Evolutionary conservation across 2,888 invertebrate species (phyloP).

Genomic region (Drosophila quasianomalipes): DNA sequence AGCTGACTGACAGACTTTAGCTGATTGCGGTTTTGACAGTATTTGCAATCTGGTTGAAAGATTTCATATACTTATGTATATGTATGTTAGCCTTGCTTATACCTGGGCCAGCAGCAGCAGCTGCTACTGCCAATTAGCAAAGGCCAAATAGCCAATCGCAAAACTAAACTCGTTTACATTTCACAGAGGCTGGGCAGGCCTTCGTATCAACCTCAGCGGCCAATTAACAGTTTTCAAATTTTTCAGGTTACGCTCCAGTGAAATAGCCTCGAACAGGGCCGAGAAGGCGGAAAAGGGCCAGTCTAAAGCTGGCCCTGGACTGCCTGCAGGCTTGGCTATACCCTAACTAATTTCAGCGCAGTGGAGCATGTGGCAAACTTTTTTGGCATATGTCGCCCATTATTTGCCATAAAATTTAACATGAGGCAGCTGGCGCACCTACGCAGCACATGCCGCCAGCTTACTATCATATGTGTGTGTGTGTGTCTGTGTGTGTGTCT

Average conservation of each 20-base stretch:
- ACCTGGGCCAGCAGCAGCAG: not conserved
- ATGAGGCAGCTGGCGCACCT: conserved; percentile 57
- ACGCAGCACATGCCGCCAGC: conserved; percentile 33
- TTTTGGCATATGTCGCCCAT: conserved; percentile 76
- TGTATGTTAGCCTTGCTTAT: not conserved
- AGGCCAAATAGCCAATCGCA: conserved; percentile 29
- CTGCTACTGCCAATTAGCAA: conserved; percentile 52
- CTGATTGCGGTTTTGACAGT: conserved; percentile 6
- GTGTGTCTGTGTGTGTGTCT: conserved; percentile 28
- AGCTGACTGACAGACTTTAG: conserved; percentile 2
- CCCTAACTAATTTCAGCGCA: conserved; percentile 70
- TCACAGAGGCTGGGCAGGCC: conserved; percentile 5
- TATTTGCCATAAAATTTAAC: conserved; percentile 76
- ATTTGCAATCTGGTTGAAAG: conserved; percentile 8
- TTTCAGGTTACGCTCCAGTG: conserved; percentile 28
- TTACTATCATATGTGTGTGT: conserved; percentile 10
- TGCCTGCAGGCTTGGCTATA: conserved; percentile 47
- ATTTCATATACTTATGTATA: not conserved
- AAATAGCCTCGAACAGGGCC: not conserved
- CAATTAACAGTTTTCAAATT: conserved; percentile 76
- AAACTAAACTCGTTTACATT: conserved; percentile 27
- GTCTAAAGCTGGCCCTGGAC: conserved; percentile 12
- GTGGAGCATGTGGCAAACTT: conserved; percentile 70
- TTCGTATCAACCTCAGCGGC: conserved; percentile 55
- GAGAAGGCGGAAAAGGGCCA: not conserved